These are phyloP conservation scores for Polypedilum pembai DNA, from an alignment of 1,140 invertebrate genomes.

Conservation along the genomic window DNA sequence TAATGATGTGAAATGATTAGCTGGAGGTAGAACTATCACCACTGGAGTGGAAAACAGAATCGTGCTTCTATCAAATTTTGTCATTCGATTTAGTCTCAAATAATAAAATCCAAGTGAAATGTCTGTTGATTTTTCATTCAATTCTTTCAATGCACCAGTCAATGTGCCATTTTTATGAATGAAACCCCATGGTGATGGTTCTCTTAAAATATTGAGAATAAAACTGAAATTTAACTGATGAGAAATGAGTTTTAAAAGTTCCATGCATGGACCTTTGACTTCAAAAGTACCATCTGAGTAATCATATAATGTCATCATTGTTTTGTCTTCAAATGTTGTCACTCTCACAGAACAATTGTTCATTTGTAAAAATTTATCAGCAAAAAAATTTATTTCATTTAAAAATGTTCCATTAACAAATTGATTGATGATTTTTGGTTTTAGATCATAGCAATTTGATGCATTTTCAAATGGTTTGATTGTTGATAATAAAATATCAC, in stretches of 20 bases:
- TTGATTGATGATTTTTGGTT: neutral
- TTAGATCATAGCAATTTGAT: neutral
- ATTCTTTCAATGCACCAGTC: neutral
- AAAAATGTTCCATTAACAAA: neutral
- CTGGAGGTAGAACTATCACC: neutral
- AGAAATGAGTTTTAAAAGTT: neutral
- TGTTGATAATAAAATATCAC: neutral
- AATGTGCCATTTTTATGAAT: neutral
- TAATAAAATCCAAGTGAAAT: neutral
- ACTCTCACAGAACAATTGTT: neutral
- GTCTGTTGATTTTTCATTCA: neutral
- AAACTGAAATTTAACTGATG: neutral
- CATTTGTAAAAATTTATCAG: neutral
- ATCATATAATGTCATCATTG: neutral
- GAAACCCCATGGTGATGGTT: neutral
- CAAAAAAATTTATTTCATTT: neutral
- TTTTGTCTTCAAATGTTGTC: neutral
- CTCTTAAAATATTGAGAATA: neutral
- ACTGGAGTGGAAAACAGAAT: neutral
- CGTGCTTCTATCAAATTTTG: neutral
- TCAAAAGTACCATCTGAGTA: neutral
- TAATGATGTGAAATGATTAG: neutral
- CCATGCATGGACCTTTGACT: neutral
- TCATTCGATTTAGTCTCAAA: neutral
- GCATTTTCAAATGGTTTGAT: neutral